Conservation (phyloP, 2,113 vertebrate species). For the Scomber japonicus region DNA sequence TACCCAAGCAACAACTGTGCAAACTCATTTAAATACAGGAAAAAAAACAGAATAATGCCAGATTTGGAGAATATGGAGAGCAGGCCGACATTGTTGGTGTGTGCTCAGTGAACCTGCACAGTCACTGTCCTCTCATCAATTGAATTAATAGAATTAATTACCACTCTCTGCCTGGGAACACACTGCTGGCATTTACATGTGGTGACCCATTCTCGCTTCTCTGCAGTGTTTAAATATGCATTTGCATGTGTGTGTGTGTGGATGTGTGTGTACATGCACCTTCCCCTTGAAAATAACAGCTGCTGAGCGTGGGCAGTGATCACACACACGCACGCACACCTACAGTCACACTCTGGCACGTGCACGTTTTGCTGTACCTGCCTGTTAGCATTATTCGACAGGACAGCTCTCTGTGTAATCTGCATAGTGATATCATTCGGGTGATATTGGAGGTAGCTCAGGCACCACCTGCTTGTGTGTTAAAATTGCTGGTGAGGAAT, state of each 20-base stretch:
- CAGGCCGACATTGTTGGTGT: conserved; percentile 47
- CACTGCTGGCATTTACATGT: conserved; percentile 77
- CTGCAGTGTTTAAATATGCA: conserved; percentile 27
- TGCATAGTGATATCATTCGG: conserved; percentile 68
- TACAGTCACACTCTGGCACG: conserved; percentile 25
- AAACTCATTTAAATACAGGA: neutral
- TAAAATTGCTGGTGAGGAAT: conserved; percentile 43
- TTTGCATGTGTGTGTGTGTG: conserved; percentile 6
- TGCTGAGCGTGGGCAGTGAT: conserved; percentile 35
- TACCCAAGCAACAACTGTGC: no score
- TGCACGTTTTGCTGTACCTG: conserved; percentile 58
- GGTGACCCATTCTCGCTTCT: conserved; percentile 64
- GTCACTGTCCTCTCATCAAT: conserved; percentile 77
- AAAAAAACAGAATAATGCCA: conserved; percentile 5
- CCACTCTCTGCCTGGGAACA: conserved; percentile 67
- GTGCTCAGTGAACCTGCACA: conserved; percentile 65
- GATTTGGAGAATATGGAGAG: conserved; percentile 43
- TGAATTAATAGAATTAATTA: conserved; percentile 81
- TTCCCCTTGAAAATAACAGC: conserved; percentile 54
- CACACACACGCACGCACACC: conserved; percentile 18
- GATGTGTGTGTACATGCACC: neutral
- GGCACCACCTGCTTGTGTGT: conserved; percentile 64
- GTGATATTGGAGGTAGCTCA: conserved; percentile 55
- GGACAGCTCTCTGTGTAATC: conserved; percentile 70
- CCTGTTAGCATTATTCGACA: conserved; percentile 64